A percentile compares a stretch with the other conserved stretches of the same genome.
These are phyloP conservation scores for Hypercompe scribonia DNA, from an alignment of 2,888 invertebrate genomes.

Conservation along the genomic window DNA sequence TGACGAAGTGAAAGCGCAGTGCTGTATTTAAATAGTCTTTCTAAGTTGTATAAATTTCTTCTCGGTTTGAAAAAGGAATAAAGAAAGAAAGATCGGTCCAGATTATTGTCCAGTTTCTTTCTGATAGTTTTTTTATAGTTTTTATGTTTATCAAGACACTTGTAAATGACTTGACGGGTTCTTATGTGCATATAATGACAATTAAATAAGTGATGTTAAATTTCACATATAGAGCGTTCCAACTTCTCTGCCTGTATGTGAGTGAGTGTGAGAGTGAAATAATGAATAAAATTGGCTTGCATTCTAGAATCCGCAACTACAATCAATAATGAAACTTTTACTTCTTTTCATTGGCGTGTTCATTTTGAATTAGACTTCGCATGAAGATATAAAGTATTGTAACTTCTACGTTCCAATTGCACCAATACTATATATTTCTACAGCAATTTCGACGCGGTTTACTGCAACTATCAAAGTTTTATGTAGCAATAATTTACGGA, in stretches of 20 bases:
- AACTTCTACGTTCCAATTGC: slow-evolving; percentile 60
- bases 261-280: not conserved
- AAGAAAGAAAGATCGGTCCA: too few relatives aligned
- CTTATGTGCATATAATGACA: not conserved
- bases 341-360: slow-evolving; percentile 62
- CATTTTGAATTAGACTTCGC: slow-evolving; percentile 62
- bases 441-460: slow-evolving; percentile 16
- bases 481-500: slow-evolving; percentile 2
- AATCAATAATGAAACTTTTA: slow-evolving; percentile 70
- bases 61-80: too few relatives aligned
- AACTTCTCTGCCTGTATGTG: not conserved
- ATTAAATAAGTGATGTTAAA: not conserved
- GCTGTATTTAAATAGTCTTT: not conserved
- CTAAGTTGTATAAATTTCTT: not conserved
- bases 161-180: too few relatives aligned
- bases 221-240: not conserved
- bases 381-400: slow-evolving; percentile 66
- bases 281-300: slow-evolving; percentile 32
- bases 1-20: not conserved
- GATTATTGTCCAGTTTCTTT: too few relatives aligned
- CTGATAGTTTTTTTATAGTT: too few relatives aligned
- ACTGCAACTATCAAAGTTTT: slow-evolving; percentile 10
- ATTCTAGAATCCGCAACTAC: slow-evolving; percentile 60
- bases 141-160: too few relatives aligned
- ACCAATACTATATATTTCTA: slow-evolving; percentile 44